These are phyloP conservation scores for Cephalopholis sonnerati DNA, from an alignment of 2,113 vertebrate genomes.

Conservation along the genomic window DNA sequence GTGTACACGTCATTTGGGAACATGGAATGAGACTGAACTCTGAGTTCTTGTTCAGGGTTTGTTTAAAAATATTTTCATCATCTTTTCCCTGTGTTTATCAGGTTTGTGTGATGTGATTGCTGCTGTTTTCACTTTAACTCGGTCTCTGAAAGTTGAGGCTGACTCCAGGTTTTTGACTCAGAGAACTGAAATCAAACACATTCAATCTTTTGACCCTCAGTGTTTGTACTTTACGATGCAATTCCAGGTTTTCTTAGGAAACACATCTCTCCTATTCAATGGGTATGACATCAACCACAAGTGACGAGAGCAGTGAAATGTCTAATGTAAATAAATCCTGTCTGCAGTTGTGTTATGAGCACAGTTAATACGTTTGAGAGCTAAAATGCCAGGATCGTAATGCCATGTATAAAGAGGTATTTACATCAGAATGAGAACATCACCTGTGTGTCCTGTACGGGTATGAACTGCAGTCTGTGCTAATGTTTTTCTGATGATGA, in stretches of 20 bases:
- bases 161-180: background rate
- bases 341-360: background rate
- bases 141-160: background rate
- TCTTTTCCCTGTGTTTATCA: background rate
- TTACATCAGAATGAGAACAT: background rate
- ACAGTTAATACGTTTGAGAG: background rate
- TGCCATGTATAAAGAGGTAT: background rate
- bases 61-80: constrained; percentile 7
- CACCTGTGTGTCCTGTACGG: background rate
- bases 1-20: constrained; percentile 36
- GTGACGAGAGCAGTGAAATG: background rate
- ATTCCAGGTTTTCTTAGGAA: background rate
- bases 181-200: background rate
- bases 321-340: background rate
- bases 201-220: background rate
- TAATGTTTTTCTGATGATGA: no score
- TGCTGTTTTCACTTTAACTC: constrained; percentile 1
- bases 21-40: constrained; percentile 22
- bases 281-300: background rate
- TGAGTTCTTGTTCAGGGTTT: constrained; percentile 16
- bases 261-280: background rate
- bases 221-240: background rate
- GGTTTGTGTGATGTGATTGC: background rate
- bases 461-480: background rate
- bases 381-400: background rate